Conservation (phyloP, 2,113 vertebrate genomes). For the Pituophis catenifer region DNA sequence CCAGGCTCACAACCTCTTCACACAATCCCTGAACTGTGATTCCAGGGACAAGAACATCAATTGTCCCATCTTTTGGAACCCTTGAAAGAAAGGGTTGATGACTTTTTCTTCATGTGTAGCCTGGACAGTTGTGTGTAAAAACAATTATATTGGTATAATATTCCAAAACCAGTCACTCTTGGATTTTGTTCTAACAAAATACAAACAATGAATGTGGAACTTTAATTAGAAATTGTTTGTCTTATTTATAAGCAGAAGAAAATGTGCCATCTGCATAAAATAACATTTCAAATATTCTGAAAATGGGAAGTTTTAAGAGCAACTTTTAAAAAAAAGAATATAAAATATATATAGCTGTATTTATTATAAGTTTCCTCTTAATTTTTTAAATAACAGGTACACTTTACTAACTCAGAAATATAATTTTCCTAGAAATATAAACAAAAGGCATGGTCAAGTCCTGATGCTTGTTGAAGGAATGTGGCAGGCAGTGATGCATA, state of each 20-base stretch:
- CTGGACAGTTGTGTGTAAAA: not conserved
- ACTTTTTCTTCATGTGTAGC: too few species aligned
- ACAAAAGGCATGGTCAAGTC: not conserved
- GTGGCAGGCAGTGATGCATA: not conserved
- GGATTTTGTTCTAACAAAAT: not conserved
- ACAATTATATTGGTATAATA: not conserved
- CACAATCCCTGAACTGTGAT: not conserved
- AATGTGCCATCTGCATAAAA: not conserved
- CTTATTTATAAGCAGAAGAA: not conserved
- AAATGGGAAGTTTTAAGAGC: not conserved
- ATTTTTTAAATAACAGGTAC: not conserved
- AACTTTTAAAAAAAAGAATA: not conserved
- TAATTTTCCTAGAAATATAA: not conserved
- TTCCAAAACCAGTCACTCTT: not conserved
- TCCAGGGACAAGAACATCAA: not conserved
- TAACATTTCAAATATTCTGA: not conserved
- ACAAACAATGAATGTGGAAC: not conserved
- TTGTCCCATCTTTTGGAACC: not conserved
- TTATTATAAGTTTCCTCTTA: not conserved
- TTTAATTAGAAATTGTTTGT: not conserved
- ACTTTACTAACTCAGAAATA: not conserved
- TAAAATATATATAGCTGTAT: not conserved
- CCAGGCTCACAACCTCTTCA: not conserved
- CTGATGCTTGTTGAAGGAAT: slow-evolving; percentile 22
- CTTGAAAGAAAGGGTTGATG: not conserved